phyloP scores from a whole-genome alignment of 1,140 invertebrate species.

The Bathynomus jamesi region DNA sequence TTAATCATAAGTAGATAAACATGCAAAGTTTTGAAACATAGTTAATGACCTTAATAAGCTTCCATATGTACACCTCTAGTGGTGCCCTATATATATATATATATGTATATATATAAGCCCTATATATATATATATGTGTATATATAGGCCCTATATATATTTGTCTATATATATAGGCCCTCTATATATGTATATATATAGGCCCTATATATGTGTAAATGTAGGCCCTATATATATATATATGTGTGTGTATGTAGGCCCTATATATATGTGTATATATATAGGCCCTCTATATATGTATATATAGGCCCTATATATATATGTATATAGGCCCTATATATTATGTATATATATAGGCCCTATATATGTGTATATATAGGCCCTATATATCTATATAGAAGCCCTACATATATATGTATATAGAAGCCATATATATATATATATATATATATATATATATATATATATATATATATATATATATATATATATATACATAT shows the following conservation, averaged over 20 bases:
- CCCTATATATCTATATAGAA: background rate
- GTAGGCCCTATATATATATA: background rate
- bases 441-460: background rate
- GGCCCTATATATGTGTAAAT: background rate
- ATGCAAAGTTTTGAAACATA: no score
- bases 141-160: conserved; percentile 2
- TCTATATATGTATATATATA: conserved; percentile 1
- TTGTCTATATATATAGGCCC: background rate
- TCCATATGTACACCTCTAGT: no score
- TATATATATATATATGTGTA: background rate
- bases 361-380: background rate
- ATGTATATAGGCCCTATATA: background rate
- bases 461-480: background rate
- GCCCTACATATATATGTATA: no score
- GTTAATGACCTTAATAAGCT: no score
- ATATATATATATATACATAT: background rate
- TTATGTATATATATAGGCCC: background rate
- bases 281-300: background rate
- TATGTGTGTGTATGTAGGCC: background rate
- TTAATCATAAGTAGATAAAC: no score
- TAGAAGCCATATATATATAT: background rate
- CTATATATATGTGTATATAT: background rate
- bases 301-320: background rate
- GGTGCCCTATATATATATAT: background rate
- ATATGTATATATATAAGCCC: conserved; percentile 1